phyloP scores from a whole-genome alignment of 1,140 invertebrate genomes.

The Cotesia vestalis region DNA sequence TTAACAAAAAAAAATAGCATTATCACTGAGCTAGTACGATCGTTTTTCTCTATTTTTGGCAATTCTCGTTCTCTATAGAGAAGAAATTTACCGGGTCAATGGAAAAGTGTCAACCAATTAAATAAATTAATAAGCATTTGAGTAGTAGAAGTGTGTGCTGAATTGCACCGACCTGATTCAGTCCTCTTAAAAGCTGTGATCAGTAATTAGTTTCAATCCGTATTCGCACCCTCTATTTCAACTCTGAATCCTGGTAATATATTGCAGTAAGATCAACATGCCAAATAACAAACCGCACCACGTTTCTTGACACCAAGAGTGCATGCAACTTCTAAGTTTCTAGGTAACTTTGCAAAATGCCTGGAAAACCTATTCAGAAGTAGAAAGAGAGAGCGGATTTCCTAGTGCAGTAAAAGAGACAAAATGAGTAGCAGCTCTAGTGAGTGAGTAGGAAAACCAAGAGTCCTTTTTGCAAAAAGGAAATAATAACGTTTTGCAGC shows the following conservation, averaged over 20 bases:
- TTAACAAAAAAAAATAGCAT: no score
- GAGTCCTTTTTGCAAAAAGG: background rate
- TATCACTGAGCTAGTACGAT: no score
- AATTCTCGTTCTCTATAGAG: no score
- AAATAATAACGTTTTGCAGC: slow-evolving; percentile 7
- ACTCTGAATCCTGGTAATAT: background rate
- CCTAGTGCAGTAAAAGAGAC: background rate
- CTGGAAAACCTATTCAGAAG: slow-evolving; percentile 4
- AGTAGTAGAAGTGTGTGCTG: no score
- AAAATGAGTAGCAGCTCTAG: background rate
- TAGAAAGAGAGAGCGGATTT: background rate
- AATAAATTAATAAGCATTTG: no score
- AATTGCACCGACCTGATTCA: no score
- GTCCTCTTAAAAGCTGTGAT: no score
- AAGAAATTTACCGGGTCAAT: no score
- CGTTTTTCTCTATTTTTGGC: no score
- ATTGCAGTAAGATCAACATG: slow-evolving; percentile 16
- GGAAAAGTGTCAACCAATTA: no score
- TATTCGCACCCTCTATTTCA: background rate
- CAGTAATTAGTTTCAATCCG: background rate
- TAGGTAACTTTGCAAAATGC: slow-evolving; percentile 14
- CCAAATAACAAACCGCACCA: slow-evolving; percentile 11
- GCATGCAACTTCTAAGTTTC: background rate
- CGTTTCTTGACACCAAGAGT: background rate
- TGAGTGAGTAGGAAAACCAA: background rate